Base-by-base conservation (phyloP, 2,888 invertebrate species). In the Sinentomon sp. region DNA sequence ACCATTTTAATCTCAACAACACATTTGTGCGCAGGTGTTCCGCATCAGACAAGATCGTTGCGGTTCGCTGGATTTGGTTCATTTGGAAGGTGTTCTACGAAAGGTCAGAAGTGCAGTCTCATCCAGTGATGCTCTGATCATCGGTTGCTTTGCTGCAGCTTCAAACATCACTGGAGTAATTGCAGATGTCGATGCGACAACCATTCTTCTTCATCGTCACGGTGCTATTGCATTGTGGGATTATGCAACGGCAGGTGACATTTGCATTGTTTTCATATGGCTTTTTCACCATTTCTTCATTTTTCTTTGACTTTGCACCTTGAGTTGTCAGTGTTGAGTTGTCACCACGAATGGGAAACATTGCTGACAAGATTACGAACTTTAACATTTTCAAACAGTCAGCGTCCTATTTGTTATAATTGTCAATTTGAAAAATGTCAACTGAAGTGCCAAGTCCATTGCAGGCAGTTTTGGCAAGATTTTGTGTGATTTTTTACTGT, bases 161-260 rank as follows among this genome's bases (percentile, higher is more conserved):
- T 80, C 80, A 16, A 78, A 77, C 48, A 63, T 82, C n/a, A 80
- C 82, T 1, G 85, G 85, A 6, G 68, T 76, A n/a, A 48, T 82
- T 21, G 66, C 70, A 25, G 78, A 82, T 53, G 77, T 78, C 45
- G 66, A 77, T 3, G 68, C 70, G 1, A 70, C 83, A 6, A 78
- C 80, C 1, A 55, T 71, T 12, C 56, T 78, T 4, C 59, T 83
- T 10, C 82, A 83, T 47, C 72, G 64, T 48, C 72, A 76, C 48
- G 73, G 73, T 6, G 82, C 78, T 1, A 60, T 74, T 41, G 67
- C 78, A 4, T 70, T 85, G 48, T 87, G 83, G 82, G 83, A 85
- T 52, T 83, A 75, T 49, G 78, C 80, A 6, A 61, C 77, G 4
- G 75, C 78, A 4, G 74, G 72, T 36, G n/a, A n/a, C n/a, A n/a